Evolutionary conservation across 2,113 vertebrate genomes (phyloP), one percentile per base, ranked within the genome.

Genomic region (Octodon degus): DNA sequence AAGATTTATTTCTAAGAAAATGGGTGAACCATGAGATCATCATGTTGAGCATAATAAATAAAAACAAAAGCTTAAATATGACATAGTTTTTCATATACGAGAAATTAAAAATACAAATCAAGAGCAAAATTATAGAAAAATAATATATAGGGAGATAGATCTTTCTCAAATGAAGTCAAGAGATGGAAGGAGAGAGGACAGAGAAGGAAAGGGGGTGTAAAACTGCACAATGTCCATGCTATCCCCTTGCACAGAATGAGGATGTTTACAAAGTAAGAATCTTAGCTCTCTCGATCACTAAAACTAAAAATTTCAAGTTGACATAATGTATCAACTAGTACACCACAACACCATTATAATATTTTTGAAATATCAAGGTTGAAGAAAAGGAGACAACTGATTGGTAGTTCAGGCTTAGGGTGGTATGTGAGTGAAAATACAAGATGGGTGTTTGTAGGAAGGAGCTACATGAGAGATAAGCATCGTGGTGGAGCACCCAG

Each of bases 331-430:
- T 55, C 55, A 55, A 55, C 14, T 12, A 55, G 55, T 55, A 55
- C 55, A 55, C 17, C 37, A 55, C 55, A 55, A 13, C 37, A 74
- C 25, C 62, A 60, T 77, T 47, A 58, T 24, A 80, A 50, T 22
- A 90, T 84, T 74, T 93, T 92, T 92, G 7, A 87, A 60, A 87
- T 87, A 5, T 67, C 1, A 86, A 68, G 37, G 47, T 32, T 93
- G 76, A 20, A 62, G 4, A 91, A 80, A 63, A 20, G 0, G 12
- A 1, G 6, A 32, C 19, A 55, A 19, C 53, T 53, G 80, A 62
- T 7, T 93, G 24, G 2, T 40, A 86, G 13, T n/a, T 11, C 79
- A 20, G 5, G 25, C 1, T 74, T 27, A 22, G 22, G 2, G 27
- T 58, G 2, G 0, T 1, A 27, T 79, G 25, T 60, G 4, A 85